Conservation (phyloP, 2,113 vertebrate genomes). For the Ovis canadensis region DNA sequence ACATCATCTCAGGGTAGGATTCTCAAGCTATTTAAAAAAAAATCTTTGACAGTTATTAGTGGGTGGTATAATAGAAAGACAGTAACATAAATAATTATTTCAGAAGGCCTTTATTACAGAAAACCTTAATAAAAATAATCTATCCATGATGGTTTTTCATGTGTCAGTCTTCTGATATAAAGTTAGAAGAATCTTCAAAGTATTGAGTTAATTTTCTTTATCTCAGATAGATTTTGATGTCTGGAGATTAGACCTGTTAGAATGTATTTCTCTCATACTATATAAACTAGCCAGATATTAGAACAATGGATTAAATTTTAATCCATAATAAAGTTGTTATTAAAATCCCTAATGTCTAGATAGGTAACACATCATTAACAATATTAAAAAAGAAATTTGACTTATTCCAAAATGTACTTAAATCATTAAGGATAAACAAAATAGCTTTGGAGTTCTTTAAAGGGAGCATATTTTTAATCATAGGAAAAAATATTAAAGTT, state of each 20-base stretch:
- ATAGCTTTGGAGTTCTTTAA: not conserved
- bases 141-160: not conserved
- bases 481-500: not conserved
- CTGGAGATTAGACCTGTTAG: not conserved
- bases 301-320: slow-evolving; percentile 48
- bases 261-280: slow-evolving; percentile 11
- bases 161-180: not conserved
- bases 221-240: slow-evolving; percentile 23
- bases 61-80: not conserved
- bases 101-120: not conserved
- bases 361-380: slow-evolving; percentile 13
- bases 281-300: not conserved
- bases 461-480: not conserved
- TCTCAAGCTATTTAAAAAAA: not conserved
- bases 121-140: slow-evolving; percentile 4
- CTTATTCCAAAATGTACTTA: not conserved
- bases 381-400: slow-evolving; percentile 27
- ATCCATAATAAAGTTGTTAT: slow-evolving; percentile 31
- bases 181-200: not conserved
- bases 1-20: not conserved
- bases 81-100: not conserved
- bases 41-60: not conserved
- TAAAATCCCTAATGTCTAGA: slow-evolving; percentile 5
- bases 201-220: not conserved
- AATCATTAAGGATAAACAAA: slow-evolving; percentile 34